Evolutionary conservation across 1,140 invertebrate genomes (phyloP).

Genomic region (Saccostrea cuccullata): DNA sequence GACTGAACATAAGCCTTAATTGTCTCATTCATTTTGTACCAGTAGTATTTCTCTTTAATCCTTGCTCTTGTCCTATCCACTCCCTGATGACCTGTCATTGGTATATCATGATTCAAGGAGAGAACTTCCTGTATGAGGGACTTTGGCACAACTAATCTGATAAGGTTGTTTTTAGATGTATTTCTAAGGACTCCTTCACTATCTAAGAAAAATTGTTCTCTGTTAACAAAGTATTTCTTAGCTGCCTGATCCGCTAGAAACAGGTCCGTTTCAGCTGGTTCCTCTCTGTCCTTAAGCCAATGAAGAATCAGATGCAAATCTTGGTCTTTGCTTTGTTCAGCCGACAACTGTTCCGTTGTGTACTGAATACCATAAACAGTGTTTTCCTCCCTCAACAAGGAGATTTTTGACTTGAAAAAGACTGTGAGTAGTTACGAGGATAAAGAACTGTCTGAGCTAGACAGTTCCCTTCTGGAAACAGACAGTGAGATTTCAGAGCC

Average conservation of each 20-base stretch:
- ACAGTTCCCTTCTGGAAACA: too few relatives aligned
- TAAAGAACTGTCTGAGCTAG: too few relatives aligned
- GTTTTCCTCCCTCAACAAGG: too few relatives aligned
- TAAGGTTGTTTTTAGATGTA: not conserved
- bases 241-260: constrained; percentile 40
- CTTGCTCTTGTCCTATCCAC: constrained; percentile 39
- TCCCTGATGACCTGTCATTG: constrained; percentile 42
- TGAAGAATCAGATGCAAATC: constrained; percentile 42
- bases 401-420: too few relatives aligned
- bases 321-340: constrained; percentile 44
- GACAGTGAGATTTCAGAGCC: too few relatives aligned
- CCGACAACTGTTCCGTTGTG: constrained; percentile 28
- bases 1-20: constrained; percentile 39
- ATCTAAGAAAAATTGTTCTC: constrained; percentile 46
- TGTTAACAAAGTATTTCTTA: constrained; percentile 45
- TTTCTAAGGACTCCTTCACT: constrained; percentile 23
- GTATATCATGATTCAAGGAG: constrained; percentile 41
- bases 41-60: constrained; percentile 47
- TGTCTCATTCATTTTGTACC: constrained; percentile 44
- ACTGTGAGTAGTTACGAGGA: too few relatives aligned
- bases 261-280: constrained; percentile 41
- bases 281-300: constrained; percentile 11
- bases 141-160: constrained; percentile 39
- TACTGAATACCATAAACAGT: constrained; percentile 40
- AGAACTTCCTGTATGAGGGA: not conserved